These are phyloP conservation scores for Penaeus monodon DNA, from an alignment of 2,888 invertebrate genomes.

Conservation along the genomic window DNA sequence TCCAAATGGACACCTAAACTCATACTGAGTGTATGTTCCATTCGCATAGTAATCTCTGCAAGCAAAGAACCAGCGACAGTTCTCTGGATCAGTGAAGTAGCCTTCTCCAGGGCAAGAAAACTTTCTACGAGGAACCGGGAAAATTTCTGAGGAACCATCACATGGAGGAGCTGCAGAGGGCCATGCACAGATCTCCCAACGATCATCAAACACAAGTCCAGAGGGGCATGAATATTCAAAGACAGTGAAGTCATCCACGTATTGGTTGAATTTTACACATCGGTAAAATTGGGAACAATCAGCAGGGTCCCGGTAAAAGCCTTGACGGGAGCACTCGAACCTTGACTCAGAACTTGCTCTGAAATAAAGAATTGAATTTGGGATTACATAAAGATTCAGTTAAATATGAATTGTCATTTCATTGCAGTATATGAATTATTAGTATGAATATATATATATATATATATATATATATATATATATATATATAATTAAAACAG, in stretches of 20 bases:
- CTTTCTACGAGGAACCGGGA: slow-evolving; percentile 78
- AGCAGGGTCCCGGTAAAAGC: slow-evolving; percentile 83
- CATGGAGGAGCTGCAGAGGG: slow-evolving; percentile 82
- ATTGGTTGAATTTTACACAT: slow-evolving; percentile 84
- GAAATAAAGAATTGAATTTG: neutral
- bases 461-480: too few species aligned
- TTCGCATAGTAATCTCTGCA: slow-evolving; percentile 73
- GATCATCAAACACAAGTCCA: slow-evolving; percentile 81
- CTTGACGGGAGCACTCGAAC: slow-evolving; percentile 82
- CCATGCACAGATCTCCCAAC: slow-evolving; percentile 85
- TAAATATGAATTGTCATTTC: too few species aligned
- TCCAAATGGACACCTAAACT: slow-evolving; percentile 85
- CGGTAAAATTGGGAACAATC: slow-evolving; percentile 84
- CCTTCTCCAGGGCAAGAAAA: slow-evolving; percentile 81
- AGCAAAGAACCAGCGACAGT: slow-evolving; percentile 87
- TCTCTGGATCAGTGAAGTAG: slow-evolving; percentile 84
- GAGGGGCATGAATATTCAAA: slow-evolving; percentile 86
- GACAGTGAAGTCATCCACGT: slow-evolving; percentile 80
- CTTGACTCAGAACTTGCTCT: slow-evolving; percentile 74
- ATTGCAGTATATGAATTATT: too few species aligned
- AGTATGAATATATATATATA: too few species aligned
- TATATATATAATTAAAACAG: neutral
- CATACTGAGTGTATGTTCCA: slow-evolving; percentile 77
- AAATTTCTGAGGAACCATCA: slow-evolving; percentile 82
- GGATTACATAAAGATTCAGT: too few species aligned